Percentiles rank a stretch among this genome's conserved stretches.
phyloP scores from a whole-genome alignment of 2,797 vertebrate genomes.

The Poliocrania exsul region DNA sequence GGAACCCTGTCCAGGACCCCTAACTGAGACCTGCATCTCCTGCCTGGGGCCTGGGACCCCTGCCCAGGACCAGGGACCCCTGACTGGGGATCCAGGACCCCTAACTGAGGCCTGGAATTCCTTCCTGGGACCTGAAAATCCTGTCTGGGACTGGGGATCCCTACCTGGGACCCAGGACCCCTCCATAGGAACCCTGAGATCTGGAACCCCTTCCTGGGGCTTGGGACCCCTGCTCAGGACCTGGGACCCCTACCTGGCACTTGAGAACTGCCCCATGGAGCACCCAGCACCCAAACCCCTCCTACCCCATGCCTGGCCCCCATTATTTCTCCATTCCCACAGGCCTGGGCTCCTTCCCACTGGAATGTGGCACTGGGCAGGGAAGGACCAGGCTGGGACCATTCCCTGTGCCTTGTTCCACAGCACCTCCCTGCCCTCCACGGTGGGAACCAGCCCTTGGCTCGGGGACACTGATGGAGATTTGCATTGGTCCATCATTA shows the following conservation, averaged over 20 bases:
- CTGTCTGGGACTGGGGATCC: too few relatives aligned
- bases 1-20: too few relatives aligned
- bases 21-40: fast-evolving
- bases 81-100: not conserved
- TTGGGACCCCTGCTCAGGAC: not conserved
- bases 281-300: not conserved
- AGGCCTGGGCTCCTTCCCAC: not conserved
- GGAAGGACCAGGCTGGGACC: not conserved
- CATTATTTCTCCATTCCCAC: fast-evolving
- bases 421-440: not conserved
- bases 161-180: not conserved
- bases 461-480: not conserved
- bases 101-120: too few relatives aligned
- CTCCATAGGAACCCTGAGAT: fast-evolving
- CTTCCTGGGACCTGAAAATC: too few relatives aligned
- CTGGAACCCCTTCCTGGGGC: too few relatives aligned
- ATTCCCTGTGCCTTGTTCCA: fast-evolving
- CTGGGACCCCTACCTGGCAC: too few relatives aligned
- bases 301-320: fast-evolving
- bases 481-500: not conserved
- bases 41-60: not conserved
- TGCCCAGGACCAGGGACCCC: not conserved
- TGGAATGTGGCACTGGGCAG: fast-evolving
- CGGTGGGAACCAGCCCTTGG: not conserved
- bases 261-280: not conserved